These are phyloP conservation scores for Aspidiotus destructor DNA, from an alignment of 2,888 invertebrate species.

Conservation along the genomic window DNA sequence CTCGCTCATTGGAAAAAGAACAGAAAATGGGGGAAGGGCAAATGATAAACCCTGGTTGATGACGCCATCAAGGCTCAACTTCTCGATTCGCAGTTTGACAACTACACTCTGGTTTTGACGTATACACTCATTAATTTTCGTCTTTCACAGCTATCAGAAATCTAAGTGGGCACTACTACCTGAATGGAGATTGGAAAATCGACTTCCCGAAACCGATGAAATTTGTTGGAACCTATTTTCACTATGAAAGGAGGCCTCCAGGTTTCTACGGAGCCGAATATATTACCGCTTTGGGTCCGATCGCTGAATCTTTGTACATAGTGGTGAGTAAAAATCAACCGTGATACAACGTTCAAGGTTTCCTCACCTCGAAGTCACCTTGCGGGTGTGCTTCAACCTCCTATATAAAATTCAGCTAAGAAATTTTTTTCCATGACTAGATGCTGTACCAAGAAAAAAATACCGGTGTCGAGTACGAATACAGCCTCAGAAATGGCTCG, in stretches of 20 bases:
- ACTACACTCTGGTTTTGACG: no score
- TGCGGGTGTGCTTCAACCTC: no score
- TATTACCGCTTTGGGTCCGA: constrained; percentile 74
- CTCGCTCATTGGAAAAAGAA: no score
- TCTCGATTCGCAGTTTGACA: no score
- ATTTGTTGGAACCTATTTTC: constrained; percentile 77
- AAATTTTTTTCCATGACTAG: constrained; percentile 42
- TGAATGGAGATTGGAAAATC: constrained; percentile 92
- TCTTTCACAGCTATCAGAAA: constrained; percentile 66
- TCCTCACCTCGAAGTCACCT: no score
- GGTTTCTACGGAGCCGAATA: constrained; percentile 77
- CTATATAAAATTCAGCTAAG: no score
- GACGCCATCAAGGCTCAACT: no score
- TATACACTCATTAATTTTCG: not conserved
- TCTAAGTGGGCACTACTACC: constrained; percentile 68
- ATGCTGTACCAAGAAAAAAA: constrained; percentile 72
- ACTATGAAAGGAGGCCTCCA: constrained; percentile 73
- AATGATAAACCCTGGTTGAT: no score
- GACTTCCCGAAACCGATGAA: constrained; percentile 71
- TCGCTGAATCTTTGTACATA: constrained; percentile 76
- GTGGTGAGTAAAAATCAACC: constrained; percentile 59
- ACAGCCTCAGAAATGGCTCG: constrained; percentile 69
- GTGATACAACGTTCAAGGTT: no score
- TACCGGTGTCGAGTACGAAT: constrained; percentile 79
- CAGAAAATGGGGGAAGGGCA: no score